Conservation (phyloP, 2,797 vertebrate genomes). For the Alfaro cultratus region DNA sequence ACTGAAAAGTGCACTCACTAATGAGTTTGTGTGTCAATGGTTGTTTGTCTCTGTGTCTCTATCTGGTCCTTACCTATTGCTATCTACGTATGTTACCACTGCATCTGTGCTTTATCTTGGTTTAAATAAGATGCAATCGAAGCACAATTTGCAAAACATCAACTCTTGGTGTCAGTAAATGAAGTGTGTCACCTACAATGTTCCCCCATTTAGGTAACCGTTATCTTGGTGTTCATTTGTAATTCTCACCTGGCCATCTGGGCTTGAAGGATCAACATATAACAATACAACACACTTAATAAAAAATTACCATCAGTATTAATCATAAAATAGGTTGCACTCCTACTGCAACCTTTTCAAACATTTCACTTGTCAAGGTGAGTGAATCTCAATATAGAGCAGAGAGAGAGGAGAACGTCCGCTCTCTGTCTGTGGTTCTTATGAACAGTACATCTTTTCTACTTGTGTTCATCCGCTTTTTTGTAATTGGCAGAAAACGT, state of each 20-base stretch:
- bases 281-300: too few species aligned
- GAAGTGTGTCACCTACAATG: not conserved
- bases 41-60: not conserved
- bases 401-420: too few species aligned
- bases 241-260: too few species aligned
- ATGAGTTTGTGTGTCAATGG: not conserved
- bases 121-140: not conserved
- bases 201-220: not conserved
- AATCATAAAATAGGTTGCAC: too few species aligned
- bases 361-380: too few species aligned
- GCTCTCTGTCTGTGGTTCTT: too few species aligned
- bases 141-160: not conserved
- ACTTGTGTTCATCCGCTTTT: not conserved
- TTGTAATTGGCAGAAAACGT: not conserved
- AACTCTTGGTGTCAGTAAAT: not conserved
- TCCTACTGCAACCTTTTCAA: too few species aligned
- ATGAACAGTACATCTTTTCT: not conserved
- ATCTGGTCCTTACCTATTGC: not conserved
- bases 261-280: too few species aligned
- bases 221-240: not conserved
- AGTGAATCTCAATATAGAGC: too few species aligned
- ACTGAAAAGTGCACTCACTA: not conserved
- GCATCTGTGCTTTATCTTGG: not conserved
- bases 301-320: too few species aligned
- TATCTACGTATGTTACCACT: not conserved